phyloP scores from a whole-genome alignment of 2,888 invertebrate genomes.

The Busseola fusca region DNA sequence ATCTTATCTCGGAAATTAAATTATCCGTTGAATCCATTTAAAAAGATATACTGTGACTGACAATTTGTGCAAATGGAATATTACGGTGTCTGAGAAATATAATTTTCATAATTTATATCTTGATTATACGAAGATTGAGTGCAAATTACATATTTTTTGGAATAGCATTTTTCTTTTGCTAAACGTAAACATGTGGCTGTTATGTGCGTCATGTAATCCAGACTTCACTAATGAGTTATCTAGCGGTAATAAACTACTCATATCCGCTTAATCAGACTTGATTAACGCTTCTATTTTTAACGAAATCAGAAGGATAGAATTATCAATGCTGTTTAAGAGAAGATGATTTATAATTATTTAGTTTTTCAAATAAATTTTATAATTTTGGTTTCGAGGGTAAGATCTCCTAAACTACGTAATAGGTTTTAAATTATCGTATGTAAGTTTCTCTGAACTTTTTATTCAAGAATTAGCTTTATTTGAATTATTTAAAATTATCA shows the following conservation, averaged over 20 bases:
- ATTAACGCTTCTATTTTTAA: conserved; percentile 24
- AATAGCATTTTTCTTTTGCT: conserved; percentile 20
- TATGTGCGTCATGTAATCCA: conserved; percentile 46
- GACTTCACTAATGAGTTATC: conserved; percentile 47
- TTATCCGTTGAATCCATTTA: conserved; percentile 38
- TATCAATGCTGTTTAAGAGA: too few species aligned
- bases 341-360: too few species aligned
- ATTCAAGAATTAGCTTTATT: neutral
- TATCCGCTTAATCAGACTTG: conserved; percentile 32
- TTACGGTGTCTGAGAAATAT: conserved; percentile 39
- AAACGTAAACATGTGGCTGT: conserved; percentile 38
- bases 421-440: too few species aligned
- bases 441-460: neutral
- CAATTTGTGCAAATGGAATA: conserved; percentile 48
- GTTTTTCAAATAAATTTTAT: neutral
- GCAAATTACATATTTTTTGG: conserved; percentile 47
- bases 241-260: conserved; percentile 42
- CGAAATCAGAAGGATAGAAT: neutral
- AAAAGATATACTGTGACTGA: conserved; percentile 46
- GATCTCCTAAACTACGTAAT: too few species aligned
- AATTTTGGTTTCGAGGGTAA: neutral
- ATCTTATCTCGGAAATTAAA: conserved; percentile 39
- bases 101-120: conserved; percentile 54
- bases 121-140: conserved; percentile 53
- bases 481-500: neutral